Base-by-base conservation (phyloP, 2,888 invertebrate genomes). In the Ichneumoninae sp. region DNA sequence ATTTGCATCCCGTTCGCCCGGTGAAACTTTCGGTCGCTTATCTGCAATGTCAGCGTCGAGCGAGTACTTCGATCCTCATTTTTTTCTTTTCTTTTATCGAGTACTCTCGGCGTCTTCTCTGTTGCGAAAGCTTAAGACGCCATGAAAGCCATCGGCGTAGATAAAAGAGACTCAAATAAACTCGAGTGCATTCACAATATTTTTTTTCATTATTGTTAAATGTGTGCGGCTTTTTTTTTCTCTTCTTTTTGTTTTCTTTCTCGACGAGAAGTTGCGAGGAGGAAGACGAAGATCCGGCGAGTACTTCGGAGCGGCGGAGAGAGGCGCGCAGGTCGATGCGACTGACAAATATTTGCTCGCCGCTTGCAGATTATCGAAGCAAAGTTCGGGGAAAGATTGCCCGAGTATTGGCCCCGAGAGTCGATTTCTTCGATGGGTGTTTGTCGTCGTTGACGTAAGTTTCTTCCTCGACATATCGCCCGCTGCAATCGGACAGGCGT, bases 271-370 rank as follows among this genome's bases (percentile, higher is more conserved):
- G 47, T 40, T 52, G 60, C 75, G 44, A 47, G 40, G 26, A 60
- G 36, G 26, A 69, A 5, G 47, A 65, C 33, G 33, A 52, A 16
- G 62, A 10, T 71, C 47, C 52, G 13, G 6, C 71, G 65, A 26
- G 30, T 16, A 70, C 26, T 44, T 47, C 5, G 57, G 6, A 19
- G 33, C 50, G 26, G 30, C 36, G 50, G 62, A 13, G 71, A 52
- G 71, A 54, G 40, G 36, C 30, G 30, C 40, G 65, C 65, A 80
- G 72, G 65, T 62, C 71, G 71, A 80, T 72, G 66, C 66, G 71
- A 72, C 54, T 26, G 22, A 22, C 57, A 83, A 83, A 83, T 83
- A 79, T 83, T 83, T 75, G 75, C 70, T 52, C 65, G 74, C 54
- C 65, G 70, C 22, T 47, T 16, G 13, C 33, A 62, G 83, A 79